A percentile compares a stretch with the other conserved stretches of the same genome.
Conservation (phyloP, 37 sponge, comb jelly and placozoan species). For the Agelas oroides region DNA sequence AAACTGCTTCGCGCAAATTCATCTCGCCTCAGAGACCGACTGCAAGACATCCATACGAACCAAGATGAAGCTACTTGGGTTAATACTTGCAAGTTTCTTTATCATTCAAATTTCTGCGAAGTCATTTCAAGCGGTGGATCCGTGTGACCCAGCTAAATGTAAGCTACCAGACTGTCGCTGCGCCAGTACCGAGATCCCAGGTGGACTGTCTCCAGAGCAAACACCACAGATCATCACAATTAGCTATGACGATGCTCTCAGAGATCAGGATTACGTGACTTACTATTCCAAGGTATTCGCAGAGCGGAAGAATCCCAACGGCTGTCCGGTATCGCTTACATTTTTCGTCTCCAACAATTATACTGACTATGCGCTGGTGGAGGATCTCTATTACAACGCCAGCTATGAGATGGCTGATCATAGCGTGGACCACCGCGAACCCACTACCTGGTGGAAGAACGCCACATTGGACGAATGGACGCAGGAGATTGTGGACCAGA, state of each 20-base stretch:
- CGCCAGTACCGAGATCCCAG: constrained; percentile 59
- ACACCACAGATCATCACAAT: constrained; percentile 66
- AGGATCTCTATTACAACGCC: constrained; percentile 35
- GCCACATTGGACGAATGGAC: constrained; percentile 34
- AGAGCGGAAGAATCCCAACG: constrained; percentile 31
- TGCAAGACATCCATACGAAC: too few species aligned
- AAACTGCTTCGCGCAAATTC: too few species aligned
- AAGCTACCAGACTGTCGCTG: constrained; percentile 60
- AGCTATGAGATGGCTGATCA: constrained; percentile 59
- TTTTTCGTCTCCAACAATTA: constrained; percentile 54
- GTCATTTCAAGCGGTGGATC: constrained; percentile 15
- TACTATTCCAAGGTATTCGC: constrained; percentile 16
- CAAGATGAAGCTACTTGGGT: too few species aligned
- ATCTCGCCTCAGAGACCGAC: too few species aligned
- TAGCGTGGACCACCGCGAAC: constrained; percentile 46
- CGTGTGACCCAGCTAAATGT: constrained; percentile 34
- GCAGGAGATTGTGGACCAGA: constrained; percentile 49
- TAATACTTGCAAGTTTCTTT: too few species aligned
- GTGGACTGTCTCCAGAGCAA: constrained; percentile 27
- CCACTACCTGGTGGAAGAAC: constrained; percentile 49
- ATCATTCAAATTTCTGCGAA: too few species aligned
- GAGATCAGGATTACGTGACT: constrained; percentile 14
- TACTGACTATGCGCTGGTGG: constrained; percentile 63
- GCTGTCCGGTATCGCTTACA: constrained; percentile 48
- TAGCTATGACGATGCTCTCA: constrained; percentile 42